Percentiles rank a stretch among this genome's conserved stretches.
These are phyloP conservation scores for Telenomus remus DNA, from an alignment of 1,140 invertebrate species.

Conservation along the genomic window DNA sequence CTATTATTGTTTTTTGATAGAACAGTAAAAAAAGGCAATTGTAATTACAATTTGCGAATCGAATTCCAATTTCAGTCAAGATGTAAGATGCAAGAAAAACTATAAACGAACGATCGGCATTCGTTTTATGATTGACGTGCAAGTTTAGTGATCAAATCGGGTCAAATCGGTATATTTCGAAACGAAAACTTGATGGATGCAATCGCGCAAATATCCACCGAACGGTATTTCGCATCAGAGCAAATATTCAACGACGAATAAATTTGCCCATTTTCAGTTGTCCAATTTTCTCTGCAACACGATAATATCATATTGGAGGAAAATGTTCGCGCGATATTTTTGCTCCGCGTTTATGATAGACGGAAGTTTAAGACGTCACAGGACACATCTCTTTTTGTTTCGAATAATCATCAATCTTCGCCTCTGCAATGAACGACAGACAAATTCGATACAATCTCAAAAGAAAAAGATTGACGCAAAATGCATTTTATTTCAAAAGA, in stretches of 20 bases:
- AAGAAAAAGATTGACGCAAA: too few relatives aligned
- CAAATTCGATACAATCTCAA: too few relatives aligned
- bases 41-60: too few relatives aligned
- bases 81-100: conserved; percentile 11
- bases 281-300: conserved; percentile 4
- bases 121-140: conserved; percentile 44
- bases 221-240: neutral
- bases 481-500: too few relatives aligned
- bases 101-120: conserved; percentile 26
- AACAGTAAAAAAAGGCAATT: too few relatives aligned
- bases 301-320: neutral
- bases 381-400: too few relatives aligned
- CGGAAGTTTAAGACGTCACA: too few relatives aligned
- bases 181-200: conserved; percentile 21
- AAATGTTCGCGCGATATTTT: neutral
- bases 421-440: too few relatives aligned
- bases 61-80: neutral
- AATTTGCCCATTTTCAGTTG: conserved; percentile 2
- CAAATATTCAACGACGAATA: neutral
- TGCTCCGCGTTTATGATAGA: too few relatives aligned
- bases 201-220: conserved; percentile 6
- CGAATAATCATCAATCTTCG: too few relatives aligned
- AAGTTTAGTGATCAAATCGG: conserved; percentile 49
- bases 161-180: conserved; percentile 59
- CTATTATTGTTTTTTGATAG: too few relatives aligned